Evolutionary conservation across 2,113 vertebrate genomes (phyloP).

Genomic region (Climacteris rufus): DNA sequence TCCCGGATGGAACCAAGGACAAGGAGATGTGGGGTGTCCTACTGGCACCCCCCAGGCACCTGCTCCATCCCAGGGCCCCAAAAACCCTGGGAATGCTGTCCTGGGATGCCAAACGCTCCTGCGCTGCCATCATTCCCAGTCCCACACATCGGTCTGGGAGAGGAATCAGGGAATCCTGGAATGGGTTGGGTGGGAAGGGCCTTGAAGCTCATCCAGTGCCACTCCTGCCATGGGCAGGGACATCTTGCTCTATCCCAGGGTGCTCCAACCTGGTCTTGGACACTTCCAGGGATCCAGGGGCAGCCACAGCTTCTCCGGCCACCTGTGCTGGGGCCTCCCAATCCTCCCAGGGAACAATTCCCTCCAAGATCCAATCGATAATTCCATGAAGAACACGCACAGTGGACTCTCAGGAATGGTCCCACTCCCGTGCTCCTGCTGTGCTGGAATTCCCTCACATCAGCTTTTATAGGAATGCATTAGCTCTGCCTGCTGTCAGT

Average conservation of each 20-base stretch:
- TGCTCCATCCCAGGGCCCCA: neutral
- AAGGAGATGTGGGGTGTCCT: neutral
- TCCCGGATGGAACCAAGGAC: neutral
- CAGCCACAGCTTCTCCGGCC: neutral
- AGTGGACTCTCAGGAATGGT: neutral
- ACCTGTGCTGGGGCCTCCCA: neutral
- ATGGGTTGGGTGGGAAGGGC: neutral
- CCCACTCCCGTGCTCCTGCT: neutral
- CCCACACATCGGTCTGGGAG: accelerated
- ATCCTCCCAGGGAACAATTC: neutral
- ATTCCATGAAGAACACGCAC: accelerated
- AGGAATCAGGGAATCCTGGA: neutral
- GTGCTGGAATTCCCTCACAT: neutral
- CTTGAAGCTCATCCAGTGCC: neutral
- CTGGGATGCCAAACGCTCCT: accelerated
- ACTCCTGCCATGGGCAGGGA: neutral
- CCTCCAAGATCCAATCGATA: neutral
- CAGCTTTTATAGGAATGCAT: neutral
- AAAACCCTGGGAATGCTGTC: accelerated
- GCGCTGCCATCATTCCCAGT: neutral
- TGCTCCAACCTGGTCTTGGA: neutral
- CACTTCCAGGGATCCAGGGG: neutral
- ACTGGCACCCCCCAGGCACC: no score
- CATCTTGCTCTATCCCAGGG: accelerated
- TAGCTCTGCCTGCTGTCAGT: neutral